Evolutionary conservation across 1,140 invertebrate species (phyloP), one percentile per base, ranked within the genome.

Genomic region (Drosophila neocordata): DNA sequence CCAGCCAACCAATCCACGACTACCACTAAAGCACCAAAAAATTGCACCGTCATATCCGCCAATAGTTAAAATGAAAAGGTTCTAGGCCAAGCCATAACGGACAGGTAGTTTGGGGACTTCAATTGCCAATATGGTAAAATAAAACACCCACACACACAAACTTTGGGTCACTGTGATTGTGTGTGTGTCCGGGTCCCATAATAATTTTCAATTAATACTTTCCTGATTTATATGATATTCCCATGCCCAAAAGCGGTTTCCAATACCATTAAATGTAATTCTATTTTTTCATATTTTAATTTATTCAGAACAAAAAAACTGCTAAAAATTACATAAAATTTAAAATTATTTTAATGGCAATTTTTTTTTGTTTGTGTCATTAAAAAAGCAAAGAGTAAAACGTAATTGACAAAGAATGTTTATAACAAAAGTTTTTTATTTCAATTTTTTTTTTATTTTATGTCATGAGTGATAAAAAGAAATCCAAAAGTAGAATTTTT

Each of bases 31-130:
- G 27, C 12, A 34, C 65, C 27, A 20, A 18, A 35, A 62, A 65
- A 76, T 64, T 68, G 60, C 65, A 61, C 31, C 52, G 70, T 77
- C 74, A 77, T 44, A 52, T 76, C 69, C 73, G 53, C 24, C 53
- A 15, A 34, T 56, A 56, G 53, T 56, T 56, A 13, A 56, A 56
- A 48, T 48, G 15, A 20, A 56, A 56, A 56, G 27, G 27, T 63
- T 8, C 12, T 55, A 55, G 52, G 4, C 58, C 27, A 24, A 12
- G 20, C 27, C 27, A 31, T 31, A 31, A 12, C 34, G 34, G 34
- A 3, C 41, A 48, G 41, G 41, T 48, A 20, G 41, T 48, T 44
- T 4, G 41, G 15, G 1, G 41, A 20, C 41, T 48, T 48, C 70
- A 31, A 73, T 24, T 55, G 66, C 62, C 63, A 48, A 48, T 48